A percentile compares a stretch with the other conserved stretches of the same genome.
Conservation (phyloP, 2,113 vertebrate species). For the Todiramphus chloris region DNA sequence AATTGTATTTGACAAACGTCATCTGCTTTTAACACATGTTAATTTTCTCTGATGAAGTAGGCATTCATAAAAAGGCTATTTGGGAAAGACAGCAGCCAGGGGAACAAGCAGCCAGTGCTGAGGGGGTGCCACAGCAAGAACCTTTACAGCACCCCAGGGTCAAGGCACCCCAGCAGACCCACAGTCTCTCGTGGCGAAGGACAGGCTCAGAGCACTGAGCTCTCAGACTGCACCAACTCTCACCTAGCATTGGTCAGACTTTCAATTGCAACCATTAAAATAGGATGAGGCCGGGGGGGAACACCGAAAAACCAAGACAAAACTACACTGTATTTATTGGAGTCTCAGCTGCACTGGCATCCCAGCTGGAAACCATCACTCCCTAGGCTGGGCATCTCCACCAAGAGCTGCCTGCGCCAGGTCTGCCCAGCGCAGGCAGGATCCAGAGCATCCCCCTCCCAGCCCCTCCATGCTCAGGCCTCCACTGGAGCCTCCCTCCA, state of each 20-base stretch:
- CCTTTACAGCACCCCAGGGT: not conserved
- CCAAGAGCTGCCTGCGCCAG: not conserved
- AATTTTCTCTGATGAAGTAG: not conserved
- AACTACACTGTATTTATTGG: not conserved
- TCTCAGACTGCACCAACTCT: not conserved
- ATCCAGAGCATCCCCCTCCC: not conserved
- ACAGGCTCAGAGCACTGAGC: not conserved
- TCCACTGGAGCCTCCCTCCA: not conserved
- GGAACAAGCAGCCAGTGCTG: not conserved
- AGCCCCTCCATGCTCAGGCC: not conserved
- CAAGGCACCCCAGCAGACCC: not conserved
- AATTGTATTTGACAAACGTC: slow-evolving; percentile 51
- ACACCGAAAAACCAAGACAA: not conserved
- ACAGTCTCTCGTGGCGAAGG: not conserved
- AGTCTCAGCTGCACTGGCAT: not conserved
- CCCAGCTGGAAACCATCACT: not conserved
- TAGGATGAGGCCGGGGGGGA: not conserved
- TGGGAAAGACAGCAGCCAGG: not conserved
- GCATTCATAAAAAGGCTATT: not conserved
- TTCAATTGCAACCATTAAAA: not conserved
- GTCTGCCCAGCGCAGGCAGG: not conserved
- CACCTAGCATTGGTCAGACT: rapidly evolving
- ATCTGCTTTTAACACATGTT: not conserved
- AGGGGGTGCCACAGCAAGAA: not conserved
- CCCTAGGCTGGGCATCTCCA: not conserved